Conservation (phyloP, 35 echinoderm and acorn worm genomes). For the Amphiura filiformis region DNA sequence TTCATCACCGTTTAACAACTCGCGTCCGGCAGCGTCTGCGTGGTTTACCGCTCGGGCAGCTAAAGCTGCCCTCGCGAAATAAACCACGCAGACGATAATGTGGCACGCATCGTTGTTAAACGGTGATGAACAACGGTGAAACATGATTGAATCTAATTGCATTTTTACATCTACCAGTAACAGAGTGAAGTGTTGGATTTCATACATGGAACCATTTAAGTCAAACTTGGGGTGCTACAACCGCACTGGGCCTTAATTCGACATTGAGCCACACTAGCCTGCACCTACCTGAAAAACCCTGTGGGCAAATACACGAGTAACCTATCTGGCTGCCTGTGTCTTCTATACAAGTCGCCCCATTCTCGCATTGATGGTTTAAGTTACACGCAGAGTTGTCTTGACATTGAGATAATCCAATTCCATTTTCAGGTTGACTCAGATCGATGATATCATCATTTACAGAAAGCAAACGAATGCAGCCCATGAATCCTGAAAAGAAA, state of each 20-base stretch:
- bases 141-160: too few relatives aligned
- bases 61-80: too few relatives aligned
- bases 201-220: too few relatives aligned
- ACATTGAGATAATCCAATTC: slow-evolving; percentile 53
- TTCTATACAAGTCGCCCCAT: slow-evolving; percentile 62
- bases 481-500: background rate
- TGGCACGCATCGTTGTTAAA: too few relatives aligned
- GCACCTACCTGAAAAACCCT: slow-evolving; percentile 59
- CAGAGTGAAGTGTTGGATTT: background rate
- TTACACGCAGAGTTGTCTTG: slow-evolving; percentile 55
- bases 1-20: too few relatives aligned
- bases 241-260: background rate
- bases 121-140: too few relatives aligned
- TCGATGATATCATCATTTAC: background rate
- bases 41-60: too few relatives aligned
- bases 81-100: too few relatives aligned
- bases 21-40: too few relatives aligned
- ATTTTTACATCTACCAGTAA: background rate
- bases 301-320: slow-evolving; percentile 65
- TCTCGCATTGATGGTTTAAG: slow-evolving; percentile 59
- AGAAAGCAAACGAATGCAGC: background rate
- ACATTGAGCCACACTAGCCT: background rate
- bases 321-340: slow-evolving; percentile 9
- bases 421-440: background rate
- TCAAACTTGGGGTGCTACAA: background rate